Evolutionary conservation across 2,113 vertebrate species (phyloP).

Genomic region (Percina caprodes): DNA sequence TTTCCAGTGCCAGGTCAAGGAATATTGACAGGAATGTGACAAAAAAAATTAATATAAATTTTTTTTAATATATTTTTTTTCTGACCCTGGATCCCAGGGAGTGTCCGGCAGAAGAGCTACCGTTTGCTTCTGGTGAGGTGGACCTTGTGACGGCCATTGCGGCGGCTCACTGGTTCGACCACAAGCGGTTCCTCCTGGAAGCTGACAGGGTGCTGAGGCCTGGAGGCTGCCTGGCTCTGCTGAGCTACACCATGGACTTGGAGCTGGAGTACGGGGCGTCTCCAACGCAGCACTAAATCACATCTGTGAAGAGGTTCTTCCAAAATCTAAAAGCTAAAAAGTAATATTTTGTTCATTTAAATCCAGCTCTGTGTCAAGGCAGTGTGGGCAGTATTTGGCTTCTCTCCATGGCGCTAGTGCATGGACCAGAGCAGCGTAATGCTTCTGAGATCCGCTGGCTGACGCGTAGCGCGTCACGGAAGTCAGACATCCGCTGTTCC

Average conservation of each 20-base stretch:
- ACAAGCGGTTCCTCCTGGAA: slow-evolving; percentile 78
- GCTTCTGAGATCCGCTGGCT: no score
- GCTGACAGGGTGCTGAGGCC: slow-evolving; percentile 78
- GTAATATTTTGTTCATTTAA: no score
- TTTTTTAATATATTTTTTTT: not conserved
- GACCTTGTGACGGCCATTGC: slow-evolving; percentile 82
- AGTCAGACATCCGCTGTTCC: no score
- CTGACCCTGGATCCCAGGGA: slow-evolving; percentile 42
- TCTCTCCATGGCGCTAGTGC: no score
- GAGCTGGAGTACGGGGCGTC: slow-evolving; percentile 71
- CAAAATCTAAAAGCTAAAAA: no score
- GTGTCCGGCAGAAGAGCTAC: slow-evolving; percentile 83
- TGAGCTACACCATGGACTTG: slow-evolving; percentile 79
- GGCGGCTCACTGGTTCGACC: slow-evolving; percentile 86
- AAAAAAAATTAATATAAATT: no score
- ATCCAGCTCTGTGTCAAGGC: no score
- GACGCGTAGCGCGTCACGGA: no score
- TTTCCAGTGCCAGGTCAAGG: no score
- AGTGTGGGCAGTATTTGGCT: no score
- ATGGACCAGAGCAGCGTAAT: no score
- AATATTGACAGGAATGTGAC: not conserved
- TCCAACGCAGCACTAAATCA: slow-evolving; percentile 70
- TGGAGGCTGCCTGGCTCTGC: slow-evolving; percentile 82
- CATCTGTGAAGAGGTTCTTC: slow-evolving; percentile 81
- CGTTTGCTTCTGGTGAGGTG: slow-evolving; percentile 67